Evolutionary conservation across 2,113 vertebrate species (phyloP).

Genomic region (Caloenas nicobarica): DNA sequence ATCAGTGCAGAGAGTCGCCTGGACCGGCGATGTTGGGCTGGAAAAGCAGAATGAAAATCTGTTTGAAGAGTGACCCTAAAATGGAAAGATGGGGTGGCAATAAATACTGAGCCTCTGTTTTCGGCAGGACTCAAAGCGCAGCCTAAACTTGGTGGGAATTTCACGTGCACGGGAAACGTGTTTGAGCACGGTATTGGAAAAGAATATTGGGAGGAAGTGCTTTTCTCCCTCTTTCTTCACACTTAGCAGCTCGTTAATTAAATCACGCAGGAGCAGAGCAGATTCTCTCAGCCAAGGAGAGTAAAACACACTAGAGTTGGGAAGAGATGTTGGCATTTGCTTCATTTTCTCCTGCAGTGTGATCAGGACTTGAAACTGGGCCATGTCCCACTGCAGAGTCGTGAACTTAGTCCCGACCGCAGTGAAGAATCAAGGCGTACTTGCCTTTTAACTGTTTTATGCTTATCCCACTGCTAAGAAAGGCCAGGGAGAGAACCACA

Average conservation of each 20-base stretch:
- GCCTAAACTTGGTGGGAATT: neutral
- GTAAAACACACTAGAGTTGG: neutral
- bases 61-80: neutral
- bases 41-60: neutral
- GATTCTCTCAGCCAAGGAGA: neutral
- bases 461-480: neutral
- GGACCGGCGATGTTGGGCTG: accelerated
- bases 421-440: neutral
- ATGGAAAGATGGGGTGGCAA: neutral
- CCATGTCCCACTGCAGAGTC: neutral
- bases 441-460: neutral
- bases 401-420: accelerated
- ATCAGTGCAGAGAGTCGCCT: accelerated
- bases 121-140: neutral
- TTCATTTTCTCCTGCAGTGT: neutral
- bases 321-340: neutral
- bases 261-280: neutral
- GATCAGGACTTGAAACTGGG: neutral
- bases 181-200: too few species aligned
- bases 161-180: accelerated
- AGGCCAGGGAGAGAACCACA: neutral
- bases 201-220: neutral
- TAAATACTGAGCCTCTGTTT: neutral
- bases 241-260: neutral
- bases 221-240: neutral